phyloP scores from a whole-genome alignment of 2,797 vertebrate genomes.

The Syngnathus acus region DNA sequence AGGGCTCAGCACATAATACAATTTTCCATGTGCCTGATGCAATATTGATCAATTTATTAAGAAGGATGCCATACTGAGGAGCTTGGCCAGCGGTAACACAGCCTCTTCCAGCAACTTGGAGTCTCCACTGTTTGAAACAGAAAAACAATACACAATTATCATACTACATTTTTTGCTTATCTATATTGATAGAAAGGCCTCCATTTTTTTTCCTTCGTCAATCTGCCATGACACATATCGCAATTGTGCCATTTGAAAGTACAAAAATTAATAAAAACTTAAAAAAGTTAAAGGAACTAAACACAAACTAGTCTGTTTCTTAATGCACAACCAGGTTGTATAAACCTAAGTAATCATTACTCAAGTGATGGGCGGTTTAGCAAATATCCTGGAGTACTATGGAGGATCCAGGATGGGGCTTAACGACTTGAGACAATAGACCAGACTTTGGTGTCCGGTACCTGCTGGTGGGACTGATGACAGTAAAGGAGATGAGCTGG shows the following conservation, averaged over 20 bases:
- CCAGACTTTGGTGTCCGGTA: conserved; percentile 43
- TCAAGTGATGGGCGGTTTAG: conserved; percentile 10
- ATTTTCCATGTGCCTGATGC: background rate
- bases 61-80: conserved; percentile 76
- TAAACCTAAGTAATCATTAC: conserved; percentile 21
- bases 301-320: conserved; percentile 4
- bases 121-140: conserved; percentile 71
- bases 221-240: too few relatives aligned
- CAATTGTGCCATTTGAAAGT: too few relatives aligned
- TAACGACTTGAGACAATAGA: background rate
- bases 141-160: conserved; percentile 2
- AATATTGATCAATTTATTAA: background rate
- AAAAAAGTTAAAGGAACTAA: background rate
- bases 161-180: background rate
- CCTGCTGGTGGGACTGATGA: conserved; percentile 90
- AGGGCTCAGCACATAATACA: background rate
- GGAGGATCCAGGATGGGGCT: conserved; percentile 9
- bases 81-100: conserved; percentile 84
- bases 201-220: too few relatives aligned
- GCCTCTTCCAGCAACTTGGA: conserved; percentile 90
- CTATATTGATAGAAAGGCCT: too few relatives aligned
- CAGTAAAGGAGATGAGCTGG: conserved; percentile 95
- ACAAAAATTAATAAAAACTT: too few relatives aligned
- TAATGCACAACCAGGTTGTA: background rate
- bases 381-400: conserved; percentile 32